These are phyloP conservation scores for Reticulitermes lucifugus DNA, from an alignment of 2,888 invertebrate genomes.

Conservation along the genomic window DNA sequence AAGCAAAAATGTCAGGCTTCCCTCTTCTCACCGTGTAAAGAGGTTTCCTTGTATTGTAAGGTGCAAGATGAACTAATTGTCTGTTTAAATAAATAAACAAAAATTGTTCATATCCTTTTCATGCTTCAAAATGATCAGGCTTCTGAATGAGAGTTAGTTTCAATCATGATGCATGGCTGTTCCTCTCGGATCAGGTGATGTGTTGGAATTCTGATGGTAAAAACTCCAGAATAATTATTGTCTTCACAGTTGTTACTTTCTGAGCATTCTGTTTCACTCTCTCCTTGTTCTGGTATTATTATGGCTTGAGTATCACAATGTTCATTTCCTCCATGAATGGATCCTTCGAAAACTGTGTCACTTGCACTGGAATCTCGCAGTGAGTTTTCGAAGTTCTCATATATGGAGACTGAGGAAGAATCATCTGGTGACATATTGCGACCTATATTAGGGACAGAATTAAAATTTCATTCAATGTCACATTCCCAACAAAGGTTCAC, in stretches of 20 bases:
- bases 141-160: conserved; percentile 26
- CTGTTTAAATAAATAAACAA: conserved; percentile 28
- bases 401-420: conserved; percentile 49
- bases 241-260: not conserved
- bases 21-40: not conserved
- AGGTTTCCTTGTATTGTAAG: not conserved
- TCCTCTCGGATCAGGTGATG: conserved; percentile 9
- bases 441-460: not conserved
- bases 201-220: conserved; percentile 28
- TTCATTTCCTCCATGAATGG: not conserved
- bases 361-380: conserved; percentile 50
- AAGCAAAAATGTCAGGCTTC: not conserved
- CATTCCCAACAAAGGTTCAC: too few species aligned
- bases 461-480: not conserved
- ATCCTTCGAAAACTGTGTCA: not conserved
- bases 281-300: not conserved
- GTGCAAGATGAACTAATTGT: not conserved
- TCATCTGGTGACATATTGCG: conserved; percentile 18
- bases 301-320: not conserved
- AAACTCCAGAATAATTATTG: conserved; percentile 12
- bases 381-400: conserved; percentile 55
- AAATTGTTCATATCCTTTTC: not conserved
- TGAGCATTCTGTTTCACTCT: conserved; percentile 15
- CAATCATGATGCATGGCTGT: conserved; percentile 19
- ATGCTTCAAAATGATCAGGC: not conserved